phyloP scores from a whole-genome alignment of 2,797 vertebrate species.

The Gymnothorax javanicus region DNA sequence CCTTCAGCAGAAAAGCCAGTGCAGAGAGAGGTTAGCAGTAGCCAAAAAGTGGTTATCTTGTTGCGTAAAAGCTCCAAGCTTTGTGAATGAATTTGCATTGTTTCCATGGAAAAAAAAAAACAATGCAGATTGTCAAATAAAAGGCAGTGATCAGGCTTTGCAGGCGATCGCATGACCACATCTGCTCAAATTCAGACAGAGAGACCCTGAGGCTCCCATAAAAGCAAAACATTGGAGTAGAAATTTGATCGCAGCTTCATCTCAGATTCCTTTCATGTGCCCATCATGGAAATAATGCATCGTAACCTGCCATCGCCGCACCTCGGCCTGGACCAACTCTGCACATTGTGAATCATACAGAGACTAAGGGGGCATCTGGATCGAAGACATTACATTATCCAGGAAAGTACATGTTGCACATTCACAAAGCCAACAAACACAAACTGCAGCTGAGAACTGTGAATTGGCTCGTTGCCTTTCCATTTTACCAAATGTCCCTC shows the following conservation, averaged over 20 bases:
- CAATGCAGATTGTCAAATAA: not conserved
- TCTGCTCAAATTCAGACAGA: not conserved
- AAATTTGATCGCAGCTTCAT: conserved; percentile 54
- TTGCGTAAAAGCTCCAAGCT: not conserved
- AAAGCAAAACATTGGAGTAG: not conserved
- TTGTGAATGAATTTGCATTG: not conserved
- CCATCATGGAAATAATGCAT: conserved; percentile 58
- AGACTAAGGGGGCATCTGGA: not conserved
- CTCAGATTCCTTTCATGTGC: conserved; percentile 62
- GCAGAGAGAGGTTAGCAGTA: not conserved
- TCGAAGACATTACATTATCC: not conserved
- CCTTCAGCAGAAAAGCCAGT: not conserved
- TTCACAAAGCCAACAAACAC: not conserved
- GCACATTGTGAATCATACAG: not conserved
- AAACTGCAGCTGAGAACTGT: not conserved
- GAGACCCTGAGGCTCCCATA: not conserved
- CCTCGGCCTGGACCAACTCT: too few relatives aligned
- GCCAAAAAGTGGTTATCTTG: too few relatives aligned
- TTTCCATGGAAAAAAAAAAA: conserved; percentile 4
- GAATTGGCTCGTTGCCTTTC: too few relatives aligned
- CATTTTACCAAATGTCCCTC: too few relatives aligned
- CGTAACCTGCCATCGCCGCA: conserved; percentile 43
- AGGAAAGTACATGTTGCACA: not conserved
- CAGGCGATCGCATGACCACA: conserved; percentile 55
- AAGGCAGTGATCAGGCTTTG: conserved; percentile 56